phyloP scores from a whole-genome alignment of 2,888 invertebrate species.

The Chloromyia formosa region DNA sequence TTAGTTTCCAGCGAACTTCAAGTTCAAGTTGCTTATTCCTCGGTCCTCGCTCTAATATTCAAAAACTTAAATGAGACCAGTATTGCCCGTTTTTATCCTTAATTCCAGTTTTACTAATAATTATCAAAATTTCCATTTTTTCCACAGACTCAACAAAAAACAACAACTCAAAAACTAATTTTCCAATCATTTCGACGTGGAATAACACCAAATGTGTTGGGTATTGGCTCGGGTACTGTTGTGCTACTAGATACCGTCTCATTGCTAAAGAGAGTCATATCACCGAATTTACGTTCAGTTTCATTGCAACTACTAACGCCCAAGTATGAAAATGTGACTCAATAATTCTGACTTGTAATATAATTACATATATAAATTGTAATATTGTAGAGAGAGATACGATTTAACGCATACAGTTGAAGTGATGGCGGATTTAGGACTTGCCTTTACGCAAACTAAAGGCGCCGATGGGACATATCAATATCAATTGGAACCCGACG shows the following conservation, averaged over 20 bases:
- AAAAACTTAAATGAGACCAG: too few species aligned
- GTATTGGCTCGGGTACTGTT: constrained; percentile 61
- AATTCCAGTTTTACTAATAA: too few species aligned
- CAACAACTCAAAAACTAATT: constrained; percentile 66
- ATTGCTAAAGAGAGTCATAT: constrained; percentile 74
- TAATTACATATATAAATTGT: too few species aligned
- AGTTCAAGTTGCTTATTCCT: too few species aligned
- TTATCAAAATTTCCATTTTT: not conserved
- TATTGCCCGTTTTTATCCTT: too few species aligned
- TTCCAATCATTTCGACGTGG: constrained; percentile 71
- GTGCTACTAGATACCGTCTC: constrained; percentile 79
- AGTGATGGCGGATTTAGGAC: constrained; percentile 88
- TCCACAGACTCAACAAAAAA: constrained; percentile 68
- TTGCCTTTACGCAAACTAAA: constrained; percentile 84
- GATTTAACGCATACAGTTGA: constrained; percentile 77
- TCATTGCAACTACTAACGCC: constrained; percentile 61
- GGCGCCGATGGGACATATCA: constrained; percentile 80
- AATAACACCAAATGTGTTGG: constrained; percentile 65
- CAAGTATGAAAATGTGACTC: constrained; percentile 57
- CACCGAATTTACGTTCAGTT: constrained; percentile 79
- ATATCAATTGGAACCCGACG: constrained; percentile 77
- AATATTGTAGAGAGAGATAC: constrained; percentile 60
- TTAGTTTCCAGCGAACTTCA: too few species aligned
- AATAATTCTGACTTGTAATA: constrained; percentile 41
- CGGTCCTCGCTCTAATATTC: too few species aligned